Evolutionary conservation across 2,888 invertebrate genomes (phyloP).

Genomic region (Pristionchus entomophagus): DNA sequence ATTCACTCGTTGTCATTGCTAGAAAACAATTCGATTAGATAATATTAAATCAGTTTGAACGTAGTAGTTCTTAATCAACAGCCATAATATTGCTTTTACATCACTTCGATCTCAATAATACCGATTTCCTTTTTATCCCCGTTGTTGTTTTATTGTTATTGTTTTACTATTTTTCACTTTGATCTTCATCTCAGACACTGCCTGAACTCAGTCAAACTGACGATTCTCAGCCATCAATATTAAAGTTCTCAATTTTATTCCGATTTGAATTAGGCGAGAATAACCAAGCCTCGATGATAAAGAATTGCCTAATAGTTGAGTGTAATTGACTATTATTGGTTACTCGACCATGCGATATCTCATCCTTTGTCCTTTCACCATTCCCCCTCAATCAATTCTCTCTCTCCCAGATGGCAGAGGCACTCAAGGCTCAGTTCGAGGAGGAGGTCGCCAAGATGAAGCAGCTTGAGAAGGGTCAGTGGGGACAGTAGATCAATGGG

Average conservation of each 20-base stretch:
- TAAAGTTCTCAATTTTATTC: neutral
- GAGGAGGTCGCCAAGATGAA: slow-evolving; percentile 67
- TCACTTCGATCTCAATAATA: slow-evolving; percentile 17
- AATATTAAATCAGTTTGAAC: neutral
- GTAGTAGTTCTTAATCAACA: neutral
- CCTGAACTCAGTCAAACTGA: slow-evolving; percentile 12
- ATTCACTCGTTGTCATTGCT: neutral
- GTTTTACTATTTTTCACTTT: neutral
- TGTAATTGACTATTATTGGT: neutral
- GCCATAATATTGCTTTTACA: neutral
- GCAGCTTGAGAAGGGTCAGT: slow-evolving; percentile 68
- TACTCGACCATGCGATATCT: neutral
- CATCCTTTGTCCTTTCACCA: neutral
- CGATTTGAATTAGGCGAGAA: neutral
- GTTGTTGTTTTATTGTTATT: slow-evolving; percentile 22
- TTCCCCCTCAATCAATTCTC: neutral
- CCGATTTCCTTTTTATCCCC: neutral
- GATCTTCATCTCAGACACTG: neutral
- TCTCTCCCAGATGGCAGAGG: slow-evolving; percentile 46
- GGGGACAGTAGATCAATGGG: neutral
- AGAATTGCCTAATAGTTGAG: neutral
- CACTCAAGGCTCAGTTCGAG: slow-evolving; percentile 63
- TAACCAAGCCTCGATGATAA: neutral
- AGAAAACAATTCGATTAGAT: neutral
- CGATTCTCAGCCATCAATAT: neutral